Conservation (phyloP, 2,797 vertebrate genomes). For the Pangasius krempfi region DNA sequence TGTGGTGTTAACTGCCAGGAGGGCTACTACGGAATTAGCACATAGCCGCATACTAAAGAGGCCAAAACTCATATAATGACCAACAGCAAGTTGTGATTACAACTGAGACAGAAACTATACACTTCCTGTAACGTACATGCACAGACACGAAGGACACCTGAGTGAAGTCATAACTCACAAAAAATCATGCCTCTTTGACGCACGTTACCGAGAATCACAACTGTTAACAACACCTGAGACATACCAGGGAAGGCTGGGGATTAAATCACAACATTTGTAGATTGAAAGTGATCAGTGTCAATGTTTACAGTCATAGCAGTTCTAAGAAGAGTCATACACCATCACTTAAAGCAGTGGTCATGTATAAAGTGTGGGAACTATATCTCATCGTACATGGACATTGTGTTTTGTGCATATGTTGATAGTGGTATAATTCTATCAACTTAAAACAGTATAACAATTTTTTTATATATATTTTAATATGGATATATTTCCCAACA, state of each 20-base stretch:
- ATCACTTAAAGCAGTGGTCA: neutral
- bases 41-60: slow-evolving; percentile 47
- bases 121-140: neutral
- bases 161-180: slow-evolving; percentile 15
- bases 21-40: slow-evolving; percentile 49
- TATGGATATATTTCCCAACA: neutral
- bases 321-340: neutral
- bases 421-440: neutral
- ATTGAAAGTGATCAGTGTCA: neutral
- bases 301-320: neutral
- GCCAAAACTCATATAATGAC: slow-evolving; percentile 4
- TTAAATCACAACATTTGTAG: neutral
- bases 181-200: neutral
- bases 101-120: slow-evolving; percentile 15
- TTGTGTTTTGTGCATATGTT: neutral
- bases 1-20: slow-evolving; percentile 49
- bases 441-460: neutral
- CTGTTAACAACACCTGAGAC: slow-evolving; percentile 5
- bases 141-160: neutral
- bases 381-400: neutral
- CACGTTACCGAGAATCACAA: neutral
- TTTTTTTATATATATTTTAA: neutral
- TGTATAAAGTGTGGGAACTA: neutral
- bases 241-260: neutral
- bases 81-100: slow-evolving; percentile 31